Base-by-base conservation (phyloP, 2,113 vertebrate species). In the Callionymus lyra region DNA sequence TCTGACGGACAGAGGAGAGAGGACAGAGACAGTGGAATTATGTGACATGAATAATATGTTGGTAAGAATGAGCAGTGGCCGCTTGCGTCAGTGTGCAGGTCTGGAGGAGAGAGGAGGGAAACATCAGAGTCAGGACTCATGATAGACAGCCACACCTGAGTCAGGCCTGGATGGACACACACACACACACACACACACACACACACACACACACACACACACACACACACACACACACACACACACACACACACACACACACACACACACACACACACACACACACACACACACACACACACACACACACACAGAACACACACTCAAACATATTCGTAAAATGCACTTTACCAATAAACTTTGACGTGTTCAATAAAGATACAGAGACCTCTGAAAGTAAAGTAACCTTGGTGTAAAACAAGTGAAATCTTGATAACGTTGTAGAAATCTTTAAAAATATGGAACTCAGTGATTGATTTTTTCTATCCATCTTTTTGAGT, bases 11-110 rank as follows among this genome's bases (percentile, higher is more conserved):
- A 70, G 70, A 55, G n/a, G 43, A 63, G 60, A 63, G 70, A 70
- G 69, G 60, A 12, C 47, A 48, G 68, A 62, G 77, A 78, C 68
- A 67, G 59, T 56, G 72, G 66, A 61, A 79, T 79, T 79, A 76
- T 83, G 80, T 83, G 78, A 83, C 80, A 75, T 70, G 80, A 81
- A 81, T 81, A 83, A 76, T 75, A 77, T 50, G 68, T 37, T 21
- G 61, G 16, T 27, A 51, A 38, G 65, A 74, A 74, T 65, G 65
- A 74, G 70, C 66, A 38, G 73, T 77, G 75, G 62, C 74, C 68
- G 74, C 57, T 68, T 79, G 76, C 78, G 80, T 81, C 80, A 77
- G 64, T 59, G 77, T 74, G 63, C 42, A 49, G 59, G 70, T 67
- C 53, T 48, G 37, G 51, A 42, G 55, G 52, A 59, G 52, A 54